Conservation (phyloP, 2,888 invertebrate species). For the Rhamphomyia laevipes region DNA sequence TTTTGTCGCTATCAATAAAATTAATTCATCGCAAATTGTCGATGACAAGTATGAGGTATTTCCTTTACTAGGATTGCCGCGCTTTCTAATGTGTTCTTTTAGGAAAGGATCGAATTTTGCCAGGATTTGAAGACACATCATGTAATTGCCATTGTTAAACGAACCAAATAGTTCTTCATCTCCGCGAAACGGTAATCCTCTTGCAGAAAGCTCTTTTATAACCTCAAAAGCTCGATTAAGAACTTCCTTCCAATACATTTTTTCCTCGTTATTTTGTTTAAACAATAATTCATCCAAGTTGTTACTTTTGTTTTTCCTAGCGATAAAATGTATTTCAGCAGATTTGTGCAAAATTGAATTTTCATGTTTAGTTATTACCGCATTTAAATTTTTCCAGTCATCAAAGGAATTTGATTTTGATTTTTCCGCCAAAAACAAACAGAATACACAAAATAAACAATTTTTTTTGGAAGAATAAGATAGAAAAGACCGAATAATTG, state of each 20-base stretch:
- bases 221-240: constrained; percentile 8
- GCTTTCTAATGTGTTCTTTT: constrained; percentile 10
- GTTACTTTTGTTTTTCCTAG: background rate
- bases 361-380: too few relatives aligned
- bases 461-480: background rate
- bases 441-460: background rate
- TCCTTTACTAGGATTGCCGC: constrained; percentile 18
- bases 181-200: constrained; percentile 13
- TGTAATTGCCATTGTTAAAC: constrained; percentile 10
- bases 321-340: background rate
- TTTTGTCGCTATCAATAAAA: constrained; percentile 20
- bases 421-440: background rate
- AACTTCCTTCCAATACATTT: constrained; percentile 4
- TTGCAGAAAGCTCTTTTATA: constrained; percentile 10
- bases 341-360: too few relatives aligned
- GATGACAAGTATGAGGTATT: constrained; percentile 22
- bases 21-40: constrained; percentile 20
- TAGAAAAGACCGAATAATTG: too few relatives aligned
- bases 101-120: constrained; percentile 15
- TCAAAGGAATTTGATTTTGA: too few relatives aligned
- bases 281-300: background rate
- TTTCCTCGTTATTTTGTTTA: background rate
- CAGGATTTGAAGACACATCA: constrained; percentile 11
- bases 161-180: constrained; percentile 12
- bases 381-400: too few relatives aligned